Conservation (phyloP, 2,888 invertebrate species). For the Zygothrica quintamaculata region DNA sequence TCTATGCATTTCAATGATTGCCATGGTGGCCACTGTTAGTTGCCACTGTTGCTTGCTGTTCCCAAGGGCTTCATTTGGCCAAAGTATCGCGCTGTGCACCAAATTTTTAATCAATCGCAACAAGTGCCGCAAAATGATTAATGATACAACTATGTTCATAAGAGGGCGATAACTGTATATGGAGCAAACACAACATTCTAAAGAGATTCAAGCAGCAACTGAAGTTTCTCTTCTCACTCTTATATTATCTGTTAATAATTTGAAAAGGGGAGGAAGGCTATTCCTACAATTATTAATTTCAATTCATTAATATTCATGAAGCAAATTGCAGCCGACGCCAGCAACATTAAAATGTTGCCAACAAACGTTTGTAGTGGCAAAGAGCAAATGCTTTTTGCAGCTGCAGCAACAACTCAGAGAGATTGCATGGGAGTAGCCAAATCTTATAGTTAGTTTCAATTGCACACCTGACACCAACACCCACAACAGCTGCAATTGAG, state of each 20-base stretch:
- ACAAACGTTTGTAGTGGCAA: conserved; percentile 15
- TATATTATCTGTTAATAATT: no score
- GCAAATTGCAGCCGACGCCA: neutral
- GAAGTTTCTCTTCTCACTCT: no score
- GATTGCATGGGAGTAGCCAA: conserved; percentile 20
- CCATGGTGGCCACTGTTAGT: conserved; percentile 48
- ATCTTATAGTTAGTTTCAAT: neutral
- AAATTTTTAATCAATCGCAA: conserved; percentile 69
- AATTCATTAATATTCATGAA: no score
- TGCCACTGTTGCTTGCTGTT: conserved; percentile 39
- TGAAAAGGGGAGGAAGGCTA: no score
- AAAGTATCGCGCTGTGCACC: conserved; percentile 66
- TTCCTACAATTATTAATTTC: no score
- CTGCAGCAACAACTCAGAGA: conserved; percentile 2
- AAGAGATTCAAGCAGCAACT: no score
- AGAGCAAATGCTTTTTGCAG: neutral
- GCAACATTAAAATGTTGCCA: conserved; percentile 3
- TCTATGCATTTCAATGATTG: conserved; percentile 67
- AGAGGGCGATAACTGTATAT: no score
- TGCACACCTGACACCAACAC: neutral
- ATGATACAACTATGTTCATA: conserved; percentile 28
- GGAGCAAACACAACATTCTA: no score
- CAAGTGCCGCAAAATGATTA: conserved; percentile 57
- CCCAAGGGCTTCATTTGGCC: conserved; percentile 77
- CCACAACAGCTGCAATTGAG: conserved; percentile 35